phyloP scores from a whole-genome alignment of 2,113 vertebrate genomes.

The Nerophis lumbriciformis region DNA sequence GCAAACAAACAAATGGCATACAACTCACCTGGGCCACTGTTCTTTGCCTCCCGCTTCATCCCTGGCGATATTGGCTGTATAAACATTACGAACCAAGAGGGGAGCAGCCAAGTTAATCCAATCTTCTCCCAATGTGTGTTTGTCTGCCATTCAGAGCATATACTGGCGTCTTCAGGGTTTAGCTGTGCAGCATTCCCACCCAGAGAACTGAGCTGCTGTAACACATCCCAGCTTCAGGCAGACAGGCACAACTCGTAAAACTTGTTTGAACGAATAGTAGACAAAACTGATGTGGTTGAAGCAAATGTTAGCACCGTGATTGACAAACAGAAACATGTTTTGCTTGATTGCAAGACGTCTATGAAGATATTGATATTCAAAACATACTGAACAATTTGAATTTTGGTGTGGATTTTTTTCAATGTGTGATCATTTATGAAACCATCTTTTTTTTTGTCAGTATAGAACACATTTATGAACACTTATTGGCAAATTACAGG shows the following conservation, averaged over 20 bases:
- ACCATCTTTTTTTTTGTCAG: no score
- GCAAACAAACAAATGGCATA: no score
- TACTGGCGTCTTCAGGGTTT: not conserved
- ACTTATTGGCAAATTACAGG: no score
- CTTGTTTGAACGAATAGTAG: slow-evolving; percentile 30
- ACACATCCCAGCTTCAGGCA: not conserved
- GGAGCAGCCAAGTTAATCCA: not conserved
- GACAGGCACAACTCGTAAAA: slow-evolving; percentile 34
- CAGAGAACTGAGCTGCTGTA: not conserved
- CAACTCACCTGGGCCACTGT: slow-evolving; percentile 60
- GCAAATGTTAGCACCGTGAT: no score
- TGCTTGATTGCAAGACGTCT: no score
- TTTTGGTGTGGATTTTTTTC: no score
- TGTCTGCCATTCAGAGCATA: slow-evolving; percentile 42
- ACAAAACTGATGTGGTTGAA: not conserved
- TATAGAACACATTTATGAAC: no score
- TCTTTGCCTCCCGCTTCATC: not conserved
- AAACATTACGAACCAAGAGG: not conserved
- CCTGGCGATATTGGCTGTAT: accelerated
- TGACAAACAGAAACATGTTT: no score
- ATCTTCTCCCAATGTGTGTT: not conserved
- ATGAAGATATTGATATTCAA: no score
- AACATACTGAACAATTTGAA: no score
- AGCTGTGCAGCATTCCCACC: not conserved
- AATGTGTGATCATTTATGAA: no score